Evolutionary conservation across 2,113 vertebrate species (phyloP).

Genomic region (Mormyrus lacerda): DNA sequence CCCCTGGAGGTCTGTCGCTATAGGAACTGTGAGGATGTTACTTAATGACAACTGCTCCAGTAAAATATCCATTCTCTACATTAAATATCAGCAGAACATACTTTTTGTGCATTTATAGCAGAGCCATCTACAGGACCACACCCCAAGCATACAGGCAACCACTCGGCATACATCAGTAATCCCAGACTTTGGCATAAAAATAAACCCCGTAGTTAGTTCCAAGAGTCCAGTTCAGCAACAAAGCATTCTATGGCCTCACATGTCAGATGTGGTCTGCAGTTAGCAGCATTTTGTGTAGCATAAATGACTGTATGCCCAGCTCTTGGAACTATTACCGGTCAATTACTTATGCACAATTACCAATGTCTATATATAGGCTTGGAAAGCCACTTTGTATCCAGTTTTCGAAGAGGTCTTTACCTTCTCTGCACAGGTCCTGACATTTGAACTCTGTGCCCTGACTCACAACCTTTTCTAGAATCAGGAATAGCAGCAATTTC

Average conservation of each 20-base stretch:
- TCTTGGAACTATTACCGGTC: slow-evolving; percentile 12
- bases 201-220: slow-evolving; percentile 16
- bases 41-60: neutral
- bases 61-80: neutral
- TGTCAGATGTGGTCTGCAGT: slow-evolving; percentile 23
- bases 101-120: neutral
- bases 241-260: neutral
- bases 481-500: slow-evolving; percentile 46
- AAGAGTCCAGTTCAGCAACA: neutral
- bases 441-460: slow-evolving; percentile 41
- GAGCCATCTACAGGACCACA: neutral
- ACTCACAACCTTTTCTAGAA: slow-evolving; percentile 38
- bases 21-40: neutral
- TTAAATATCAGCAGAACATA: neutral
- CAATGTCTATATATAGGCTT: slow-evolving; percentile 41
- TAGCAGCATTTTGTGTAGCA: neutral
- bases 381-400: slow-evolving; percentile 27
- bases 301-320: slow-evolving; percentile 26
- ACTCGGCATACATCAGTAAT: neutral
- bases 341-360: slow-evolving; percentile 13
- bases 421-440: slow-evolving; percentile 36
- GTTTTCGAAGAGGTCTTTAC: slow-evolving; percentile 30
- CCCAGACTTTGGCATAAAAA: slow-evolving; percentile 4
- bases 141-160: neutral
- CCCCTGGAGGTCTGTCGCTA: neutral